Evolutionary conservation across 2,797 vertebrate genomes (phyloP).

Genomic region (Borostomias antarcticus): DNA sequence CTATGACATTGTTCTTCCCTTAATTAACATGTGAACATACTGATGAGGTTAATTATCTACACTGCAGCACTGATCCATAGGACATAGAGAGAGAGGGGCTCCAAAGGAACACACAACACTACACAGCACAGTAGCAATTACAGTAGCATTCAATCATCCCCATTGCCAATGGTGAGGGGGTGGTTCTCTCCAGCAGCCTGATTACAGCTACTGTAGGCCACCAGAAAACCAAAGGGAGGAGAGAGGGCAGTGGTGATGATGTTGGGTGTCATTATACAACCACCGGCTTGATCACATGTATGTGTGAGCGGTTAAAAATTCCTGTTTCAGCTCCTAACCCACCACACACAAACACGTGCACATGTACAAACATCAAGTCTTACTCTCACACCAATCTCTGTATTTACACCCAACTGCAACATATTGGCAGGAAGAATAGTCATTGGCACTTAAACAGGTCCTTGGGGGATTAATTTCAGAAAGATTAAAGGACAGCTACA

Average conservation of each 20-base stretch:
- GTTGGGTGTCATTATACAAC: background rate
- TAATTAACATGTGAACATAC: conserved; percentile 15
- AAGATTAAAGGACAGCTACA: too few relatives aligned
- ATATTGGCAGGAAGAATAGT: background rate
- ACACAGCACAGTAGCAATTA: conserved; percentile 29
- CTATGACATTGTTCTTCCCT: too few relatives aligned
- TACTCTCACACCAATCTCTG: background rate
- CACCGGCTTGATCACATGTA: background rate
- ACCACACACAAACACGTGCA: background rate
- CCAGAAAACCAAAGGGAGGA: conserved; percentile 26
- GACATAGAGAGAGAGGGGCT: conserved; percentile 32
- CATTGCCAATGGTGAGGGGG: conserved; percentile 40
- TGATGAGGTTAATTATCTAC: background rate
- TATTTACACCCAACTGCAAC: too few relatives aligned
- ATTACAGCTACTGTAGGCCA: conserved; percentile 22
- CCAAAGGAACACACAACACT: conserved; percentile 8
- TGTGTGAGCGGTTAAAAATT: background rate
- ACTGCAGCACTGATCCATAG: background rate
- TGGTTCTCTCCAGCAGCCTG: conserved; percentile 31
- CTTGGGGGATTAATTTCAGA: too few relatives aligned
- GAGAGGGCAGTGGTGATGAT: background rate
- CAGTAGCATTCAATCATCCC: conserved; percentile 51
- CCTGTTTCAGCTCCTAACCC: background rate
- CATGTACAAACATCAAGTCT: too few relatives aligned
- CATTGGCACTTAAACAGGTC: too few relatives aligned